Base-by-base conservation (phyloP, 2,113 vertebrate genomes). In the Leucosticte australis region DNA sequence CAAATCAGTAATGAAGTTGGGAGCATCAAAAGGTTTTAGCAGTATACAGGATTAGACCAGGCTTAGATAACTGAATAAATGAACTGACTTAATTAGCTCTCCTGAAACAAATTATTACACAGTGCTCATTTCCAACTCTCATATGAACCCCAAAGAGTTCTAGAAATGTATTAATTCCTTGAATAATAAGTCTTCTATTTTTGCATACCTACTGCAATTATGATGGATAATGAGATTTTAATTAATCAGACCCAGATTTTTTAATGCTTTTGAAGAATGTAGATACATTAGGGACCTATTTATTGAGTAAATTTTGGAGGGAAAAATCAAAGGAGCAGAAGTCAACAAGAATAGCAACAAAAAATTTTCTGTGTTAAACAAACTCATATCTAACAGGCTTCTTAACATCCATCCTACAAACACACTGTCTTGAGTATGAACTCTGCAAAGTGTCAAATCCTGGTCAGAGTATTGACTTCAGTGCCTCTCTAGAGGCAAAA, bases 171-270 rank as follows among this genome's bases (percentile, higher is more conserved):
- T 97, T 98, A 95, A 97, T 95, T 97, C 95, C 97, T 98, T 88
- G 93, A 97, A 97, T 97, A 97, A 96, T 96, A 97, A 94, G 75
- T 89, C 81, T 93, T 65, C 52, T 49, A 90, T 89, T 94, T 97
- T 95, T 87, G 59, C 22, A 53, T 79, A 90, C 92, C 84, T 96
- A 71, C 89, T 95, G 84, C 97, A 98, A 96, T 98, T 97, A 98
- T 91, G 78, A 96, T 88, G 94, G 95, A 96, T 97, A 97, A 98
- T 97, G 96, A 97, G 93, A 93, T 96, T 97, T 98, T 98, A 97
- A 98, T 98, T 98, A 97, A 98, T 96, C 96, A 97, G 96, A 87
- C 56, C 52, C 83, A 95, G 85, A 94, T 59, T 91, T 95, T 68
- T 96, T 87, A 95, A 87, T 64, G 65, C 65, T 87, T 37, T 76